phyloP scores from a whole-genome alignment of 2,888 invertebrate genomes.

The Hypomecis punctinalis region DNA sequence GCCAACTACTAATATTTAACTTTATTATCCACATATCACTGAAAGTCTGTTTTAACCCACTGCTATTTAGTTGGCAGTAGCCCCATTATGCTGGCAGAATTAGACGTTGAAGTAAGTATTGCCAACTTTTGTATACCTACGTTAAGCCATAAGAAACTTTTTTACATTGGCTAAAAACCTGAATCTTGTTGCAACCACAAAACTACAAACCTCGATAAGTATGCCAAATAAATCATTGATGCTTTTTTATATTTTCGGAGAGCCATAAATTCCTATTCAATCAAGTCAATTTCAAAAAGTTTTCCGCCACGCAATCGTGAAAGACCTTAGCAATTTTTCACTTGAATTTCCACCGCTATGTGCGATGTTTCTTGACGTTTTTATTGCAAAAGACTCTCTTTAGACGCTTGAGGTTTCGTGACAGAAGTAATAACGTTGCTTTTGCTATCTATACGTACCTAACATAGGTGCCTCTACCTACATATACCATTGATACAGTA shows the following conservation, averaged over 20 bases:
- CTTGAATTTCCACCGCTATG: not conserved
- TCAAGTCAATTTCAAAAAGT: constrained; percentile 2
- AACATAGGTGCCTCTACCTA: not conserved
- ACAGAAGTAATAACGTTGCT: constrained; percentile 31
- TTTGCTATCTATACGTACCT: constrained; percentile 2
- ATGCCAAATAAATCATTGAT: too few species aligned
- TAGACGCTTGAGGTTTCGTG: constrained; percentile 32
- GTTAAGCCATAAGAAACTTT: too few species aligned
- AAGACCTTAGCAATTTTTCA: constrained; percentile 1
- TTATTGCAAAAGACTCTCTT: constrained; percentile 41
- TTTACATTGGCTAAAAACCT: too few species aligned
- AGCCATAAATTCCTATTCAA: not conserved
- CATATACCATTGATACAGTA: not conserved
- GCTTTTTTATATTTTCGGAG: not conserved
- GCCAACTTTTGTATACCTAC: too few species aligned
- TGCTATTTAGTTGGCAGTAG: too few species aligned
- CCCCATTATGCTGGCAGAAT: too few species aligned
- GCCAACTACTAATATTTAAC: too few species aligned
- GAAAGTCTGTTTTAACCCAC: too few species aligned
- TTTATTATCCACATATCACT: too few species aligned
- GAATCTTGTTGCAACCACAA: too few species aligned
- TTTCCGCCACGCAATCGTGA: not conserved
- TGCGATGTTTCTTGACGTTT: constrained; percentile 20
- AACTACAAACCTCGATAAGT: too few species aligned
- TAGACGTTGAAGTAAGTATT: too few species aligned